Conservation (phyloP, 1,140 invertebrate genomes). For the Heliconius eleuchia region DNA sequence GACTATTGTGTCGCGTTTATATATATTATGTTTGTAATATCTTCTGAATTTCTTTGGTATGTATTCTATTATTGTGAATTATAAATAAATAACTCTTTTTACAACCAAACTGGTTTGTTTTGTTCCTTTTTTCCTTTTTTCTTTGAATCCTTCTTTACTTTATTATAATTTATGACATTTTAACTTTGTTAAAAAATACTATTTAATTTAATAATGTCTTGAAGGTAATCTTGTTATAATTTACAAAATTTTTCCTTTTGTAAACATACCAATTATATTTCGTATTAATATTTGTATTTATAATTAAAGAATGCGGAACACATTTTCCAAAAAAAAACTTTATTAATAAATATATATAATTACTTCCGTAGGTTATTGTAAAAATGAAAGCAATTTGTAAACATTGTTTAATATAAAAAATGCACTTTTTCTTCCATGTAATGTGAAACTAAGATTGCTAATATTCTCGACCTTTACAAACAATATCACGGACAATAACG, state of each 20-base stretch:
- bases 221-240: not conserved
- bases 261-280: not conserved
- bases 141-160: not conserved
- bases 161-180: not conserved
- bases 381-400: not conserved
- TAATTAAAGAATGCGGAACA: not conserved
- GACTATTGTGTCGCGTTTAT: conserved; percentile 42
- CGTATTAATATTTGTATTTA: not conserved
- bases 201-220: not conserved
- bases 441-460: too few species aligned
- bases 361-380: not conserved
- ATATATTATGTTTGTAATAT: conserved; percentile 66
- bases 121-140: not conserved
- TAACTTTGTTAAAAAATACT: not conserved
- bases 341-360: not conserved
- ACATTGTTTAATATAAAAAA: too few species aligned
- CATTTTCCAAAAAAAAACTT: not conserved
- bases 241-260: not conserved
- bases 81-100: conserved; percentile 79
- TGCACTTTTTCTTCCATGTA: too few species aligned
- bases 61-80: conserved; percentile 73
- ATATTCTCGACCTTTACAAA: too few species aligned
- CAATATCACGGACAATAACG: too few species aligned
- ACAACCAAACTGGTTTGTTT: conserved; percentile 47
- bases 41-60: conserved; percentile 63